These are phyloP conservation scores for Dendrolimus houi DNA, from an alignment of 2,888 invertebrate genomes.

Conservation along the genomic window DNA sequence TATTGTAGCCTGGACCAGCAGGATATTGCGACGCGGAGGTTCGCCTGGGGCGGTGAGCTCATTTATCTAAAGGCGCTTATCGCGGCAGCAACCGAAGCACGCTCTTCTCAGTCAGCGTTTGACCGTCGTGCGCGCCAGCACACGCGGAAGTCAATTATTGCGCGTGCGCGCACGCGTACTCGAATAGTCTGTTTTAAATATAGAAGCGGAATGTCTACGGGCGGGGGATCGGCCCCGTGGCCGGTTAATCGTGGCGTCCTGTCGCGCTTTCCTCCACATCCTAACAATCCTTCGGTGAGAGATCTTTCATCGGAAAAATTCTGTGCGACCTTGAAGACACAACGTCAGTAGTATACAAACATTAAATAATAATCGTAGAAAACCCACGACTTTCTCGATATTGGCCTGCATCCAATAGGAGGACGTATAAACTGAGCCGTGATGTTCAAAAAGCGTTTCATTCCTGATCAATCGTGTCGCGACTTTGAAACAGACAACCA, in stretches of 20 bases:
- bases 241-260: constrained; percentile 80
- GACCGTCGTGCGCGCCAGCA: constrained; percentile 68
- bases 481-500: constrained; percentile 39
- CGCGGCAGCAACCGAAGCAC: constrained; percentile 46
- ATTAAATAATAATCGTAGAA: constrained; percentile 53
- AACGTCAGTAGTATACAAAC: constrained; percentile 59
- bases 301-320: constrained; percentile 40
- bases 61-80: constrained; percentile 65
- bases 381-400: constrained; percentile 53
- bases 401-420: constrained; percentile 72
- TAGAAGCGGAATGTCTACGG: constrained; percentile 70
- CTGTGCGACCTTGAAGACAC: constrained; percentile 37
- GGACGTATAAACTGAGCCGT: constrained; percentile 52
- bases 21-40: constrained; percentile 65
- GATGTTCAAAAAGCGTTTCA: constrained; percentile 57
- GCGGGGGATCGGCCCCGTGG: constrained; percentile 83
- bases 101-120: constrained; percentile 64
- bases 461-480: constrained; percentile 42
- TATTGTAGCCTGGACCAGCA: constrained; percentile 58
- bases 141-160: constrained; percentile 71
- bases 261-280: constrained; percentile 58
- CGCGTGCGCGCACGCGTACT: constrained; percentile 67
- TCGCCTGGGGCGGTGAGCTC: constrained; percentile 71
- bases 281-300: constrained; percentile 66
- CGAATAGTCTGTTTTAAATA: constrained; percentile 73